Evolutionary conservation across 1,140 invertebrate genomes (phyloP), one percentile per base, ranked within the genome.

Genomic region (Plectus sambesii): DNA sequence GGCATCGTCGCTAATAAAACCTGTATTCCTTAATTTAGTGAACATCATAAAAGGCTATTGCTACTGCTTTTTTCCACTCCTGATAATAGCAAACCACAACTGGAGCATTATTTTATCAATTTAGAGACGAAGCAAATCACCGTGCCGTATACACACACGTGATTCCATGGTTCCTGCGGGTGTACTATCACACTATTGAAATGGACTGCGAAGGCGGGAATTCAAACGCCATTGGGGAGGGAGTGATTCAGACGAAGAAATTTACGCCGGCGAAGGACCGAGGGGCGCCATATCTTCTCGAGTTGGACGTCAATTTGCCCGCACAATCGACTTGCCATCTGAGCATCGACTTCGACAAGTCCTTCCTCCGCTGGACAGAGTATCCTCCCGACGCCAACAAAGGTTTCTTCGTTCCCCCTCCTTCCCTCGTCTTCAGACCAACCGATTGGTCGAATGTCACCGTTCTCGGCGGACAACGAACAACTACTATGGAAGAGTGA

Each of bases 301-400:
- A 98, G 72, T 68, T 94, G 9, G 75, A 84, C 1, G 69, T 96
- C 24, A 75, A 74, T 51, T 69, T 97, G 47, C 85, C 85, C 12
- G 76, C 85, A 0, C 77, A 79, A 52, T 84, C 85, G 1, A 77
- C 81, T 0, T 86, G 84, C 2, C 79, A 82, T 51, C 77, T 96
- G 38, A 83, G 79, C 8, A 78, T 93, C 47, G 81, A 90, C 59
- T 89, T 93, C 74, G 85, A 94, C 69, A 86, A 87, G 71, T 81
- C 87, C 20, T 88, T 96, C 66, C 75, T 97, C 1, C 94, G 93
- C 39, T 53, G 15, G 89, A 85, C 90, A 63, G 90, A 97, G 73
- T 97, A 96, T 75, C 90, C 90, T 29, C 92, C 93, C 2, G 93
- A 98, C 80, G 89, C 92, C 2, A 94, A 96, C 78, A 89, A 96